A percentile compares a stretch with the other conserved stretches of the same genome.
phyloP scores from a whole-genome alignment of 23 tunicate species.

The Ascidia mentula region DNA sequence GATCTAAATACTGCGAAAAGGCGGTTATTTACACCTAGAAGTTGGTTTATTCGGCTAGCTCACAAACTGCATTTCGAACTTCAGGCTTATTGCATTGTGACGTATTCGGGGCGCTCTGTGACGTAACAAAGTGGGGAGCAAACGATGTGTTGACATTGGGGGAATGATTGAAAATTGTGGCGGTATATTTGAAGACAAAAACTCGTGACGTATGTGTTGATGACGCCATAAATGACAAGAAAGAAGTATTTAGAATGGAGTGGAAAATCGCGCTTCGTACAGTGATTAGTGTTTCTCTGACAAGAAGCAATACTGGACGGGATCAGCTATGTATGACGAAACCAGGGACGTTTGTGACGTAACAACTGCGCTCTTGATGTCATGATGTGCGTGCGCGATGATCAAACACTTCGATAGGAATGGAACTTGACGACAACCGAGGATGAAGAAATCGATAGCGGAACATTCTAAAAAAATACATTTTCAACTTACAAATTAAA shows the following conservation, averaged over 20 bases:
- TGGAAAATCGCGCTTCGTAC: background rate
- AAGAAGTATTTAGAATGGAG: background rate
- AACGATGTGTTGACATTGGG: background rate
- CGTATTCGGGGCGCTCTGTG: background rate
- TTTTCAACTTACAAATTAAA: background rate
- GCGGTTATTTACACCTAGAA: background rate
- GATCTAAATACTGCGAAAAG: background rate
- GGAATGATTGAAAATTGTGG: background rate
- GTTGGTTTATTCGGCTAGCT: conserved; percentile 6
- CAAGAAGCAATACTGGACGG: background rate
- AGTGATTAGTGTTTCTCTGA: background rate
- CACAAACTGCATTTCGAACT: background rate
- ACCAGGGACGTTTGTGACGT: conserved; percentile 17
- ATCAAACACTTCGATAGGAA: background rate
- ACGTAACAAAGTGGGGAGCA: too few species aligned
- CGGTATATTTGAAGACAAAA: background rate
- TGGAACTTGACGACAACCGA: background rate
- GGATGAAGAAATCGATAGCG: background rate
- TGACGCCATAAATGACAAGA: background rate
- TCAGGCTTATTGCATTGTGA: conserved; percentile 8
- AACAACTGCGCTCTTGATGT: background rate
- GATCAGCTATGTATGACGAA: background rate
- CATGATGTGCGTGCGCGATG: conserved; percentile 3
- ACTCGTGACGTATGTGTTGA: background rate
- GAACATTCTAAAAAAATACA: background rate